A percentile compares a stretch with the other conserved stretches of the same genome.
Evolutionary conservation across 2,888 invertebrate species (phyloP).

Genomic region (Drosophila paucipuncta): DNA sequence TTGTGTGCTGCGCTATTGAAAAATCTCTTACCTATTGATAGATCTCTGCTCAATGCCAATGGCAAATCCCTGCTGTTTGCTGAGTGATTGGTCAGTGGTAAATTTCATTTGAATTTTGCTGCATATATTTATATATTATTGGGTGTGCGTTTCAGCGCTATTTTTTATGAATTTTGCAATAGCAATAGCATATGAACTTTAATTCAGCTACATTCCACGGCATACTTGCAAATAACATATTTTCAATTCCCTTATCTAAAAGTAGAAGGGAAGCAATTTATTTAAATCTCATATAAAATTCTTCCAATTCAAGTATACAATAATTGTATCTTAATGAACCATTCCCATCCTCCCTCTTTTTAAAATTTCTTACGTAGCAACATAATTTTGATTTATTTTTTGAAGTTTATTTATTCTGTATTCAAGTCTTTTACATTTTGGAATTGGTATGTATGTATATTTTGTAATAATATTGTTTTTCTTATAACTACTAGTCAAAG

Average conservation of each 20-base stretch:
- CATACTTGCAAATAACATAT: not conserved
- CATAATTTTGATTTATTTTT: too few species aligned
- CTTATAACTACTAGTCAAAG: not conserved
- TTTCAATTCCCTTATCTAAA: constrained; percentile 28
- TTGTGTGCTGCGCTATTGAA: constrained; percentile 63
- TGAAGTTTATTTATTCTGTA: not conserved
- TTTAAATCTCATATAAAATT: not conserved
- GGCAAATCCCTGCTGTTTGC: constrained; percentile 11
- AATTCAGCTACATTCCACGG: not conserved
- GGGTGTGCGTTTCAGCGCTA: constrained; percentile 8
- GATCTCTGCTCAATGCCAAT: constrained; percentile 20
- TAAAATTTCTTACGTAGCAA: not conserved
- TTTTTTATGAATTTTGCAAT: constrained; percentile 5
- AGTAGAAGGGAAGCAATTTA: not conserved
- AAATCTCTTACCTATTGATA: constrained; percentile 66
- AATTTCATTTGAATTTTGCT: constrained; percentile 47
- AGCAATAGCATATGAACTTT: constrained; percentile 30
- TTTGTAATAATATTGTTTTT: not conserved
- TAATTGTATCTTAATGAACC: not conserved
- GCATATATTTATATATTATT: constrained; percentile 37
- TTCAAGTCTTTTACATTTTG: not conserved
- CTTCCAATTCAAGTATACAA: not conserved
- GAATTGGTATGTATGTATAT: not conserved
- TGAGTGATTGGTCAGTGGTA: constrained; percentile 49
- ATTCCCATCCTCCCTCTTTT: not conserved